phyloP scores from a whole-genome alignment of 2,113 vertebrate genomes.

The Ceratotherium simum region DNA sequence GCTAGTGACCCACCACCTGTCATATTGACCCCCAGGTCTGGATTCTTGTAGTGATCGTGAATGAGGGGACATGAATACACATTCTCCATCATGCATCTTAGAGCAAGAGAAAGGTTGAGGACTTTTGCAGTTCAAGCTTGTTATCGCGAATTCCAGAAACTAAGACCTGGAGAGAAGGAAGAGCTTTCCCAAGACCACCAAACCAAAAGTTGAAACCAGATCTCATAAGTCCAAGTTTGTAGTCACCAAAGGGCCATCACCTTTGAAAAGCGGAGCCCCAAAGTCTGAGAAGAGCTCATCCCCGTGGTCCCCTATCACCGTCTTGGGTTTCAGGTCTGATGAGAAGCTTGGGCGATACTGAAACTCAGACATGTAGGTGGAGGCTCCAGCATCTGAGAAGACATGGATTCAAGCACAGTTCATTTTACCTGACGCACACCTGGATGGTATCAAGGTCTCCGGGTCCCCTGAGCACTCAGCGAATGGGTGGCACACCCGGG shows the following conservation, averaged over 20 bases:
- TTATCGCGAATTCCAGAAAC: neutral
- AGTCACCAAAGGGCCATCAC: slow-evolving; percentile 36
- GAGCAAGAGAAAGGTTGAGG: neutral
- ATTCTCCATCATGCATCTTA: accelerated
- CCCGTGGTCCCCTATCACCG: slow-evolving; percentile 83
- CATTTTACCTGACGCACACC: accelerated
- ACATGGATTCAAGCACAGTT: neutral
- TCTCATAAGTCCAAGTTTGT: neutral
- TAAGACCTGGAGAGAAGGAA: neutral
- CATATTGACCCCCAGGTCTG: too few relatives aligned
- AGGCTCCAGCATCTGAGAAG: slow-evolving; percentile 84
- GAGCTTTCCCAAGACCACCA: neutral
- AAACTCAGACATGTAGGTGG: slow-evolving; percentile 87
- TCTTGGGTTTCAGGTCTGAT: slow-evolving; percentile 71
- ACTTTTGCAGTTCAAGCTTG: accelerated
- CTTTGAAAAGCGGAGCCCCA: slow-evolving; percentile 85
- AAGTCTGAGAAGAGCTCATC: slow-evolving; percentile 86
- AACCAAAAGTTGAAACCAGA: neutral
- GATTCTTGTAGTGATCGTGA: neutral
- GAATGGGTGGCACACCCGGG: neutral
- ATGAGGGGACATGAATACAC: too few relatives aligned
- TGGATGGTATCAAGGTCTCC: neutral
- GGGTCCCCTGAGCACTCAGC: neutral
- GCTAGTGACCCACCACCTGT: neutral
- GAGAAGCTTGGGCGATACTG: slow-evolving; percentile 74